Evolutionary conservation across 2,888 invertebrate genomes (phyloP).

Genomic region (Epirrhoe tristata): DNA sequence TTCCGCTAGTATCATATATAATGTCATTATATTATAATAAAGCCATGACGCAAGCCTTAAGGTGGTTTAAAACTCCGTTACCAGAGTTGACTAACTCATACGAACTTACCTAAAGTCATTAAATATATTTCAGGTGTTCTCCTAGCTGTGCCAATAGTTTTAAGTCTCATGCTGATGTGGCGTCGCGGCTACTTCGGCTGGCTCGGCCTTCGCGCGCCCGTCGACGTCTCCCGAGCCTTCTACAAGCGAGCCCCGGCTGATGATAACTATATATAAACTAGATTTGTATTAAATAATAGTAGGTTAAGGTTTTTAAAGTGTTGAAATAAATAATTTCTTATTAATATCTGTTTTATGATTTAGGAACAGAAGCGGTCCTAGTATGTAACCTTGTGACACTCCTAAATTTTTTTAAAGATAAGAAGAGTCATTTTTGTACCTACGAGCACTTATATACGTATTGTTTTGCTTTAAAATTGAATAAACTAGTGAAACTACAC

Average conservation of each 20-base stretch:
- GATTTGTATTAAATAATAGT: not conserved
- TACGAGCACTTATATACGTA: too few species aligned
- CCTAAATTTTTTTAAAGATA: not conserved
- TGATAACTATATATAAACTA: constrained; percentile 70
- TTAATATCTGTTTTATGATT: not conserved
- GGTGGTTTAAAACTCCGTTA: too few species aligned
- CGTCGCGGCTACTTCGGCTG: constrained; percentile 87
- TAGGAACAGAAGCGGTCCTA: not conserved
- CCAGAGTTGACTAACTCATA: too few species aligned
- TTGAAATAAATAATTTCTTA: not conserved
- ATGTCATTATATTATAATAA: too few species aligned
- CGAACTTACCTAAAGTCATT: too few species aligned
- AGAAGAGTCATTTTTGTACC: too few species aligned
- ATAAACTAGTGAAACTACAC: too few species aligned
- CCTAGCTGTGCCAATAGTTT: constrained; percentile 88
- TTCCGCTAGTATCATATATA: too few species aligned
- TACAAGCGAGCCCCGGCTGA: constrained; percentile 88
- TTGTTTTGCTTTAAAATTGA: too few species aligned
- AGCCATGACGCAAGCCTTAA: too few species aligned
- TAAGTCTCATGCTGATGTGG: constrained; percentile 86
- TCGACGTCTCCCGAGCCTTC: constrained; percentile 88
- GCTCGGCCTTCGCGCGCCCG: constrained; percentile 84
- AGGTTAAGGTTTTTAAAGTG: not conserved
- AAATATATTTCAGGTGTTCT: constrained; percentile 86
- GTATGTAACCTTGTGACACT: not conserved